These are phyloP conservation scores for Cnemophilus loriae DNA, from an alignment of 2,113 vertebrate species.

Conservation along the genomic window DNA sequence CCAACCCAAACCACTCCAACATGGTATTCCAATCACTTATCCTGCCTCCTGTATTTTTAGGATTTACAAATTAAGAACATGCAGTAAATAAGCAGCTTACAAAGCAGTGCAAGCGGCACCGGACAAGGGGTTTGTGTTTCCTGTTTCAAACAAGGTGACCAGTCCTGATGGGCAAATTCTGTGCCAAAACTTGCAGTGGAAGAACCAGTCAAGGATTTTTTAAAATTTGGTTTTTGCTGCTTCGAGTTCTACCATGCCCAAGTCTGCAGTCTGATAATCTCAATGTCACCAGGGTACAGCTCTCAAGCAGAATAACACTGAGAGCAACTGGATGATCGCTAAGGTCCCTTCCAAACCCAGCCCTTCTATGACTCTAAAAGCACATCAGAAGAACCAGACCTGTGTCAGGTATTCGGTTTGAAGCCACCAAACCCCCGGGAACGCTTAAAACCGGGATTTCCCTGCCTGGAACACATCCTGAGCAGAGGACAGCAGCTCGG, in stretches of 20 bases:
- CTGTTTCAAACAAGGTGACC: not conserved
- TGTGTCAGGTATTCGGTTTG: not conserved
- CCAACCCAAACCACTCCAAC: not conserved
- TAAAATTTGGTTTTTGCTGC: not conserved
- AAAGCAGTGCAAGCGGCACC: accelerated
- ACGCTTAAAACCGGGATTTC: not conserved
- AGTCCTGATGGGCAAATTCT: accelerated
- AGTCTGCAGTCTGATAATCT: accelerated
- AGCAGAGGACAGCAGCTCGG: not conserved
- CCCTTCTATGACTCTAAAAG: not conserved
- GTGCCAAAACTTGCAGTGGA: not conserved
- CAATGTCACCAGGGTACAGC: not conserved
- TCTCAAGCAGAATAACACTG: accelerated
- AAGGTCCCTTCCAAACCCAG: not conserved
- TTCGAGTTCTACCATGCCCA: not conserved
- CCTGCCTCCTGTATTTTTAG: not conserved
- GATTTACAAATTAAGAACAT: not conserved
- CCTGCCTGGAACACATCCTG: not conserved
- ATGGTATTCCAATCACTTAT: accelerated
- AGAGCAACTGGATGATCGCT: not conserved
- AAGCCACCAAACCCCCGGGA: not conserved
- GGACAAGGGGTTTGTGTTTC: accelerated
- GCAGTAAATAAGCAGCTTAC: not conserved
- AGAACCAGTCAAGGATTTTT: not conserved
- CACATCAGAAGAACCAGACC: too few species aligned